Evolutionary conservation across 2,113 vertebrate species (phyloP), one percentile per base, ranked within the genome.

Genomic region (Oxyura jamaicensis): DNA sequence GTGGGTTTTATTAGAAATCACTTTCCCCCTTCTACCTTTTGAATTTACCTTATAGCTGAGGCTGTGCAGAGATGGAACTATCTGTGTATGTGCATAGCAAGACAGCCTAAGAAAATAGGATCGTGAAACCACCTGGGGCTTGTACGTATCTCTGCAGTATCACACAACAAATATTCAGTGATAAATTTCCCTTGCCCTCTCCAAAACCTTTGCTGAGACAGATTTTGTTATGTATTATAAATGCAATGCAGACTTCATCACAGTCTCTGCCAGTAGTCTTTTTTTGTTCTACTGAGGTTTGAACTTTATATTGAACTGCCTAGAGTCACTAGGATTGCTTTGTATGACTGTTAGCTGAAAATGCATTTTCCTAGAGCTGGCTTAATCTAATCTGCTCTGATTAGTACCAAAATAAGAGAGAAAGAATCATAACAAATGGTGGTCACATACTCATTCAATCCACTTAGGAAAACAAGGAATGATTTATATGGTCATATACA

Each of bases 311-410:
- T 0, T 42, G 44, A 91, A n/a, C 60, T 74, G 50, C 41, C 55
- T 81, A 41, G 39, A 80, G 22, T 86, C 50, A 58, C 67, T 74
- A 69, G 13, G 44, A 29, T 76, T 71, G 33, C n/a, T 80, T 73
- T 91, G 26, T n/a, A 60, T 55, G 66, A 10, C 25, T 1, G 0
- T 48, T 60, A 86, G 33, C 48, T 74, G 87, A 91, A 89, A 89
- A 86, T 63, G 71, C 1, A 0, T 8, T 80, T 89, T 94, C 56
- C 56, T 2, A 2, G 33, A 84, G 84, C 59, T 81, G 73, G 12
- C 15, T 81, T 86, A 93, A 95, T 94, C 77, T 83, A 84, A 91
- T 94, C 55, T 91, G n/a, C n/a, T 65, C 69, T 93, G 84, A 91
- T 95, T 73, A 74, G n/a, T 66, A 86, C 41, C 44, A 81, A 86